Base-by-base conservation (phyloP, 2,113 vertebrate genomes). In the Scophthalmus maximus region DNA sequence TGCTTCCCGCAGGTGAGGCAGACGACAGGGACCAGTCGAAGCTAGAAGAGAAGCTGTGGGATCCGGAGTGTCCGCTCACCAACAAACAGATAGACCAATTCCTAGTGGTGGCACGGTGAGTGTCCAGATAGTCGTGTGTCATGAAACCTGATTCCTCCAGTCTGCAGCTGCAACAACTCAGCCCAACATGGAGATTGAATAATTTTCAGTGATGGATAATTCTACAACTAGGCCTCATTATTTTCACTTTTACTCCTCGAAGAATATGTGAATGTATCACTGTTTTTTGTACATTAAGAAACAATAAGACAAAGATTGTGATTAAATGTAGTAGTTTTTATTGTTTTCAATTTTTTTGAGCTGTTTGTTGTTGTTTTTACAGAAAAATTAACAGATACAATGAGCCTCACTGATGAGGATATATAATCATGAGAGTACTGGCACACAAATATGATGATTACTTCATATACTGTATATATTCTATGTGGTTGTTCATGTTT, bases 41-140 rank as follows among this genome's bases (percentile, higher is more conserved):
- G 87, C 87, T 98, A 92, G 97, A 99, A 91, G 95, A 97, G 87
- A 98, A 97, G 92, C 95, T 97, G 76, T 99, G 97, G 97, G 95
- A 98, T 92, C 97, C 97, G 87, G 95, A 98, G 90, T 98, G 96
- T 83, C 96, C 96, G 29, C 95, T 99, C 84, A 96, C 94, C 68
- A 96, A 96, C 91, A 97, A 96, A 90, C 97, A 98, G 93, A 99
- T 99, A 90, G 97, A 99, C 95, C 97, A 99, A 87, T 98, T 99
- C 93, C 94, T 98, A 84, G 97, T 99, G 87, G 96, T 98, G 88
- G 97, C 97, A 84, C 94, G 97, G 97, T 99, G 92, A 77, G 79
- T 79, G 15, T 42, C 18, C 15, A 12, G 2, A 22, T 3, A 40
- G 14, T 8, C 10, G 23, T 8, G 17, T 46, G 44, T 60, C 46